Base-by-base conservation (phyloP, 2,888 invertebrate species). In the Yponomeuta evonymella region DNA sequence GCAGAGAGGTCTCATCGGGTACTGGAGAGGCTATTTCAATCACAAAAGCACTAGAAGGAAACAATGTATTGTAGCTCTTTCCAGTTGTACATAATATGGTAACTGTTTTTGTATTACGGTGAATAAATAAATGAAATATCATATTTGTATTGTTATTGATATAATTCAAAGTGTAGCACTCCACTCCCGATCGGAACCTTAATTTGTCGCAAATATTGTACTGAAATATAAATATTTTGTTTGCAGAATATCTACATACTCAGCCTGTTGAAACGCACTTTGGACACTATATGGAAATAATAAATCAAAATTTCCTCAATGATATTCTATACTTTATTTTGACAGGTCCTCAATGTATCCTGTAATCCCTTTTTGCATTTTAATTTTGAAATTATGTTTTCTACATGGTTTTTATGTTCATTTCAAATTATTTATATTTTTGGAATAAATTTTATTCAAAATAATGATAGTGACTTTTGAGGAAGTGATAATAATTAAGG, bases 21-120 rank as follows among this genome's bases (percentile, higher is more conserved):
- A 94, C 93, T 95, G 95, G 95, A 95, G 94, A 93, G 95, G 95
- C 93, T 96, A 94, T 94, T 95, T 95, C 93, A 96, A 95, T 94
- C 94, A 94, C 93, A 95, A 95, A 93, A 94, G 94, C 90, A 94
- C 94, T 93, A 94, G 95, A 93, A 94, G 95, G 93, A 93, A 93
- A 93, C 84, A 84, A 92, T 89, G 88, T 89, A 90, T 89, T 90
- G 87, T 88, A 91, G 86, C 94, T 85, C 79, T 83, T 90, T 91
- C 89, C 89, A 89, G 84, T 88, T 92, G 91, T 92, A 92, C 87
- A 95, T 91, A 86, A 89, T 58, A 58, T 89, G 87, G 86, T 90
- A 90, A 89, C 90, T 91, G 91, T 91, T 90, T 90, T 92, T 92
- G 91, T 92, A 92, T 86, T 91, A 90, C 88, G 86, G 84, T 91